Conservation (phyloP, 2,113 vertebrate genomes). For the Galeopterus variegatus region DNA sequence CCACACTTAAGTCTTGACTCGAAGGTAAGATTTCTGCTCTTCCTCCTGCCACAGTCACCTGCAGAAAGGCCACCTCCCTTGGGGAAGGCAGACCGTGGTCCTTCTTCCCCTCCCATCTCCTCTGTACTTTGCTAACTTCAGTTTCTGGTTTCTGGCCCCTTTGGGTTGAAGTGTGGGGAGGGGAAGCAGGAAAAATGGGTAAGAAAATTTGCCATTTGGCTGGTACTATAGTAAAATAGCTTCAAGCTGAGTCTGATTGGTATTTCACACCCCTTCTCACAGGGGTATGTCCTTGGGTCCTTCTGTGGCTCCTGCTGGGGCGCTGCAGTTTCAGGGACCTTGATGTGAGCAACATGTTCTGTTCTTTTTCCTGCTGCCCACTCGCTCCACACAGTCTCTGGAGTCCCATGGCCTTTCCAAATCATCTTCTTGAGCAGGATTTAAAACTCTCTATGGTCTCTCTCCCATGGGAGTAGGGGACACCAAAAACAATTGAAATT, state of each 20-base stretch:
- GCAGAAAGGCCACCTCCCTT: neutral
- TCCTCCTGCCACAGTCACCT: neutral
- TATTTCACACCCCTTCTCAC: neutral
- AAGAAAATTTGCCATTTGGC: neutral
- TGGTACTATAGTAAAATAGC: rapidly evolving
- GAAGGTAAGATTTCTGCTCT: neutral
- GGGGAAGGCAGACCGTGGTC: neutral
- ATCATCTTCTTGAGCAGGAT: neutral
- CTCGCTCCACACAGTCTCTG: neutral
- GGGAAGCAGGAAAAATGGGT: neutral
- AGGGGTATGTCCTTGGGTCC: neutral
- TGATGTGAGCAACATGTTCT: neutral
- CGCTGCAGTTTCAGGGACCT: neutral
- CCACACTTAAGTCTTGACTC: neutral
- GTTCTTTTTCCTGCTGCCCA: neutral
- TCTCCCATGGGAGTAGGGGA: neutral
- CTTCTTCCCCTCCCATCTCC: neutral
- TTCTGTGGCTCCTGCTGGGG: neutral
- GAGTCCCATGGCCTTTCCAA: neutral
- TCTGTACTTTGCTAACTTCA: neutral
- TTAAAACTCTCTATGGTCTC: neutral
- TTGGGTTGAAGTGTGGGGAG: neutral
- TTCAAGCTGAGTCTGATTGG: neutral
- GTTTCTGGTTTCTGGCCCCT: neutral
- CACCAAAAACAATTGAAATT: neutral